Evolutionary conservation across 2,888 invertebrate genomes (phyloP).

Genomic region (Dolichopus griseipennis): DNA sequence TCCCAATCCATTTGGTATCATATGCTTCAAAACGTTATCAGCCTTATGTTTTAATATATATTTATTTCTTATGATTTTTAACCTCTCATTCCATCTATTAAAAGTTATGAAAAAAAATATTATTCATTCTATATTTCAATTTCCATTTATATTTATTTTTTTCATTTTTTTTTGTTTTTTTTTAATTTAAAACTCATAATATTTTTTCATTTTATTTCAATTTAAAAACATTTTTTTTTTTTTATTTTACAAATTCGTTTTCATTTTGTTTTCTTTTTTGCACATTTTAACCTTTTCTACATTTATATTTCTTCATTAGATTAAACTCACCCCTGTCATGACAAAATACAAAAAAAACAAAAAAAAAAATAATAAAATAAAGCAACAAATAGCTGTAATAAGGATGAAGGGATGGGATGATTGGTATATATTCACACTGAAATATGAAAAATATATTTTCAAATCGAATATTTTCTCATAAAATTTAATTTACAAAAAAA

Average conservation of each 20-base stretch:
- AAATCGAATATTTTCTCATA: neutral
- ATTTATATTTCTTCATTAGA: constrained; percentile 1
- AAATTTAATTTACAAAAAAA: neutral
- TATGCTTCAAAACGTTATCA: too few species aligned
- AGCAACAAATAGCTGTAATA: neutral
- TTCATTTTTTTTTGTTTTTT: too few species aligned
- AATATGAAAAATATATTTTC: neutral
- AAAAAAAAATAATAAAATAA: neutral
- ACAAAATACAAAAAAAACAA: neutral
- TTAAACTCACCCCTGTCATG: neutral
- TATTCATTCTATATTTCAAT: too few species aligned
- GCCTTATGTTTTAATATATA: too few species aligned
- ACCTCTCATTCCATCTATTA: too few species aligned
- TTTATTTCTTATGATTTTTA: too few species aligned
- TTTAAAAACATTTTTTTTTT: neutral
- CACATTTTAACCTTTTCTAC: neutral
- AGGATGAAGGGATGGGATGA: too few species aligned
- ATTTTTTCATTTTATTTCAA: constrained; percentile 4
- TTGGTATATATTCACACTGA: too few species aligned
- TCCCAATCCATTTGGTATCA: too few species aligned
- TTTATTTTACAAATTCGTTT: neutral
- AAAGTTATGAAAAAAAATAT: too few species aligned
- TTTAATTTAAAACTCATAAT: neutral
- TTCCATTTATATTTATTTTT: too few species aligned
- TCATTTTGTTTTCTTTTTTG: neutral